These are phyloP conservation scores for Oreochromis spilurus DNA, from an alignment of 2,113 vertebrate genomes.

Conservation along the genomic window DNA sequence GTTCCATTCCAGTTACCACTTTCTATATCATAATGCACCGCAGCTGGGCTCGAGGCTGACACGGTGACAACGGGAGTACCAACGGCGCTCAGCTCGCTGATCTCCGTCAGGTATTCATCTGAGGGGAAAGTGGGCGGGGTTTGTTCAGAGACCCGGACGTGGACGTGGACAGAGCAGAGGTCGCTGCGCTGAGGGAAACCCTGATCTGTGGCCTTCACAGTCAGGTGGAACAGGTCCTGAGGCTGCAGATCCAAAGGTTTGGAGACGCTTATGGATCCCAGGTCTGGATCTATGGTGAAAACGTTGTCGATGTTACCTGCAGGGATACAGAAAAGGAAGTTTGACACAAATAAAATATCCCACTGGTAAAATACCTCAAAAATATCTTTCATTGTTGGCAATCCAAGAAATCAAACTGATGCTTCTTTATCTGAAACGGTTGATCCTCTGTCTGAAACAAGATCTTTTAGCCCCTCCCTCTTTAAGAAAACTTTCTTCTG, in stretches of 20 bases:
- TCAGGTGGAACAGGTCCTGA: slow-evolving; percentile 78
- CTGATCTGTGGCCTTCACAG: slow-evolving; percentile 85
- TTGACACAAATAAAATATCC: not conserved
- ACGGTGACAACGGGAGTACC: slow-evolving; percentile 81
- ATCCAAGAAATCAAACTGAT: not conserved
- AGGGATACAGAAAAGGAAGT: slow-evolving; percentile 26
- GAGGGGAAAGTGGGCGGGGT: slow-evolving; percentile 83
- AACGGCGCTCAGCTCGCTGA: slow-evolving; percentile 78
- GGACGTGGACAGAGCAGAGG: slow-evolving; percentile 78
- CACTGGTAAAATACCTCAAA: not conserved
- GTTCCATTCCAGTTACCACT: slow-evolving; percentile 79
- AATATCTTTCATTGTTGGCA: not conserved
- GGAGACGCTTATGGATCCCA: slow-evolving; percentile 81
- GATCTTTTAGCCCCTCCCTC: not conserved
- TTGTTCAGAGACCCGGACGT: slow-evolving; percentile 75
- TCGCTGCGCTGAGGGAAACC: slow-evolving; percentile 83
- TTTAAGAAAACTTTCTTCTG: not conserved
- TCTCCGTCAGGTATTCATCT: slow-evolving; percentile 83
- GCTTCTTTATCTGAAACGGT: not conserved
- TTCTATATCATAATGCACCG: slow-evolving; percentile 85
- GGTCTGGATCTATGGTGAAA: slow-evolving; percentile 78
- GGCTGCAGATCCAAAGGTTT: slow-evolving; percentile 72
- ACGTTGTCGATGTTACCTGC: slow-evolving; percentile 83
- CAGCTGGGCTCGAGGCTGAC: slow-evolving; percentile 77
- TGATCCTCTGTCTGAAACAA: not conserved